A percentile compares a stretch with the other conserved stretches of the same genome.
Conservation (phyloP, 2,113 vertebrate genomes). For the Machaerirhynchus nigripectus region DNA sequence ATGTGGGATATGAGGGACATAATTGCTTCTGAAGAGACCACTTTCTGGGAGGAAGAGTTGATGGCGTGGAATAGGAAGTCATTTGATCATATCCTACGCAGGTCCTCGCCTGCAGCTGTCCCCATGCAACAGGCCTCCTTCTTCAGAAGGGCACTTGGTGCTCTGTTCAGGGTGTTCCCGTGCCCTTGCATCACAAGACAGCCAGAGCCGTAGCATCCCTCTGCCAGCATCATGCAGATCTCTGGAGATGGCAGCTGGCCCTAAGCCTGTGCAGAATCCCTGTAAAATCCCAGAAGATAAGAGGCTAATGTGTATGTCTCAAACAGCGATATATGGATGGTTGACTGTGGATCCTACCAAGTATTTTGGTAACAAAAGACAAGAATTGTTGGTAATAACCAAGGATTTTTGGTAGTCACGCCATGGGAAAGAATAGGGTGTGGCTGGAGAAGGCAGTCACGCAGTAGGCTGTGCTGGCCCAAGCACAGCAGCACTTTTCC, state of each 20-base stretch:
- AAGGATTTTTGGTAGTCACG: not conserved
- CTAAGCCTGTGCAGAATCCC: not conserved
- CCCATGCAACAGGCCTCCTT: accelerated
- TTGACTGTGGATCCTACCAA: not conserved
- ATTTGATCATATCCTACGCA: accelerated
- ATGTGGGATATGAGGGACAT: not conserved
- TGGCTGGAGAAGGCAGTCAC: not conserved
- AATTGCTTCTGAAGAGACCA: accelerated
- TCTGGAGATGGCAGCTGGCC: not conserved
- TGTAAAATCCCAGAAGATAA: not conserved
- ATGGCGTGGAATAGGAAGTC: accelerated
- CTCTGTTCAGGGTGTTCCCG: accelerated
- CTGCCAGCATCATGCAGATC: not conserved
- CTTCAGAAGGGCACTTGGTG: not conserved
- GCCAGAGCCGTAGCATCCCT: accelerated
- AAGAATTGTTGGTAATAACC: not conserved
- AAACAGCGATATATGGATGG: not conserved
- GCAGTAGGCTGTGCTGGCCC: not conserved
- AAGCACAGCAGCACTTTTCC: not conserved
- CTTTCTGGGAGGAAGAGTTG: not conserved
- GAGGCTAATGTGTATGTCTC: not conserved
- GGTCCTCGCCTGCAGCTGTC: too few relatives aligned
- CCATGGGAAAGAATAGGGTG: not conserved
- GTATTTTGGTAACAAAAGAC: not conserved
- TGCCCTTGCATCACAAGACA: not conserved